Conservation (phyloP, 2,113 vertebrate genomes). For the Smithornis capensis region DNA sequence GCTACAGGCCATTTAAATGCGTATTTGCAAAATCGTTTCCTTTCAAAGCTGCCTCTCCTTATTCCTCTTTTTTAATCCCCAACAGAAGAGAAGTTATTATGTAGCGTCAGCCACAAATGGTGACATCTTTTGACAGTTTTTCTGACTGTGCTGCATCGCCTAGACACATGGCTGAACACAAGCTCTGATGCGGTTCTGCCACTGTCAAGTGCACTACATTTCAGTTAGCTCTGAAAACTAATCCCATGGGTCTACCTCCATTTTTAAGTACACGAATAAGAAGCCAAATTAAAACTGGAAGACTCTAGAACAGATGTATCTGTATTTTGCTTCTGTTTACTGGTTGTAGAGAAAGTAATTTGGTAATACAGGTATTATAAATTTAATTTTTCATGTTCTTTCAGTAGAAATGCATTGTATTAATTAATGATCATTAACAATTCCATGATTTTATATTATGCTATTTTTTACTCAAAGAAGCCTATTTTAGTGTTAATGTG, state of each 20-base stretch:
- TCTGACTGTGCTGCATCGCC: not conserved
- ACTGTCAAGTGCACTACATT: not conserved
- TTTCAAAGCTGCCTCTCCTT: not conserved
- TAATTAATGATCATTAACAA: not conserved
- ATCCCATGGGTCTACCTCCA: not conserved
- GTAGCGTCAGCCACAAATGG: not conserved
- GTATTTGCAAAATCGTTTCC: not conserved
- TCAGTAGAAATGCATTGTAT: not conserved
- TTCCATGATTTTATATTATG: not conserved
- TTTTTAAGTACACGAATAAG: not conserved
- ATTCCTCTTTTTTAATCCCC: not conserved
- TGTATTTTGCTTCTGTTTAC: not conserved
- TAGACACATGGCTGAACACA: conserved; percentile 14
- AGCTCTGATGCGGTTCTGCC: not conserved
- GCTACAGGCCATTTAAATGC: not conserved
- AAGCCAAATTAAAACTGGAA: not conserved
- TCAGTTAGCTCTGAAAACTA: not conserved
- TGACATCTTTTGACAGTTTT: conserved; percentile 18
- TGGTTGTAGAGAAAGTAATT: not conserved
- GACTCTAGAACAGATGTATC: not conserved
- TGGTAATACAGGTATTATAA: not conserved
- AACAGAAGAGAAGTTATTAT: not conserved
- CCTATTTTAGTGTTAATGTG: not conserved
- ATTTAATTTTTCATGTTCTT: not conserved
- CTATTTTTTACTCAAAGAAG: not conserved